Percentiles rank a stretch among this genome's conserved stretches.
Conservation (phyloP, 2,888 invertebrate species). For the Tenthredo notha region DNA sequence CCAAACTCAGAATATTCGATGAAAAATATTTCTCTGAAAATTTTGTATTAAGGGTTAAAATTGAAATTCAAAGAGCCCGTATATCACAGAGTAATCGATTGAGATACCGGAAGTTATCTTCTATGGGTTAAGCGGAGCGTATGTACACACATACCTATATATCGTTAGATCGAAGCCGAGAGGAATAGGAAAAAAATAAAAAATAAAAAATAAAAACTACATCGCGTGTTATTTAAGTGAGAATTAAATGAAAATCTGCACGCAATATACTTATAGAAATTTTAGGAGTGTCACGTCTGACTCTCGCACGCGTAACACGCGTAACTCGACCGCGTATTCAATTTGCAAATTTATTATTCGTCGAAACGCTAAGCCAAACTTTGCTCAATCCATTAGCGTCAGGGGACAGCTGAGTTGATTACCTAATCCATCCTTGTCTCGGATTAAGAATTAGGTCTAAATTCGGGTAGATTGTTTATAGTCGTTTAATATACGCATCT, state of each 20-base stretch:
- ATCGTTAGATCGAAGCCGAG: neutral
- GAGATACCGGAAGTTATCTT: neutral
- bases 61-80: neutral
- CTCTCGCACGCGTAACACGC: neutral
- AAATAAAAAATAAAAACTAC: neutral
- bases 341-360: slow-evolving; percentile 51
- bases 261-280: neutral
- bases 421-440: slow-evolving; percentile 51
- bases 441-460: slow-evolving; percentile 45
- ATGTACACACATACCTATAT: neutral
- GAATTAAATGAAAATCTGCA: neutral
- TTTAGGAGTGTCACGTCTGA: neutral
- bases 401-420: slow-evolving; percentile 49
- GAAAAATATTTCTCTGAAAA: neutral
- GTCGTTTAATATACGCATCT: neutral
- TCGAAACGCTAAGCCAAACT: slow-evolving; percentile 41
- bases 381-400: slow-evolving; percentile 50
- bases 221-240: neutral
- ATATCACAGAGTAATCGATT: neutral
- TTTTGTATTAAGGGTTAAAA: neutral
- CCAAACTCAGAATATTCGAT: neutral
- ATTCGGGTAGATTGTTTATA: neutral
- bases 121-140: neutral
- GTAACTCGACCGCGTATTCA: slow-evolving; percentile 14
- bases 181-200: neutral